A percentile compares a stretch with the other conserved stretches of the same genome.
Evolutionary conservation across 2,888 invertebrate species (phyloP).

Genomic region (Sarcophaga rosellei): DNA sequence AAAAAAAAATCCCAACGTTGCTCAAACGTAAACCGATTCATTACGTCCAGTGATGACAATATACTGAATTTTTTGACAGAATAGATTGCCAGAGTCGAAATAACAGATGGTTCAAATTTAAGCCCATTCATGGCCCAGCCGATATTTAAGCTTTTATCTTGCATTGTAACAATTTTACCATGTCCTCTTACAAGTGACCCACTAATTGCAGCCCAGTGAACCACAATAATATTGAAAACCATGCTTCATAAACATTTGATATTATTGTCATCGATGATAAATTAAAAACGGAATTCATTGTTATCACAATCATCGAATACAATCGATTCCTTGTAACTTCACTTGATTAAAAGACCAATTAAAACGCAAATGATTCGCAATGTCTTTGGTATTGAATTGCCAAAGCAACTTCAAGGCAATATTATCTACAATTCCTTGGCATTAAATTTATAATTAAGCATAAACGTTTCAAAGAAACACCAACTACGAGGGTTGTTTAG

Average conservation of each 20-base stretch:
- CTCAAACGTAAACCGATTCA: too few relatives aligned
- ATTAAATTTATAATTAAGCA: background rate
- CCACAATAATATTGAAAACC: background rate
- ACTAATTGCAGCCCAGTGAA: background rate
- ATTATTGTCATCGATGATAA: constrained; percentile 14
- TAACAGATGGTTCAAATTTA: too few relatives aligned
- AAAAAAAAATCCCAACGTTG: too few relatives aligned
- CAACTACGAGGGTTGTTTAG: too few relatives aligned
- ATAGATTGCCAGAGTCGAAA: too few relatives aligned
- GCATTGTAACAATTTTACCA: background rate
- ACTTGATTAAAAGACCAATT: background rate
- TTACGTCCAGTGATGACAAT: too few relatives aligned
- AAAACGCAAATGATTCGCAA: background rate
- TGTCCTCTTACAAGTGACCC: constrained; percentile 18
- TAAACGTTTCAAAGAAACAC: background rate
- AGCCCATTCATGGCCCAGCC: too few relatives aligned
- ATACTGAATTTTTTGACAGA: too few relatives aligned
- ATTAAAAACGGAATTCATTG: constrained; percentile 14
- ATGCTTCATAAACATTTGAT: background rate
- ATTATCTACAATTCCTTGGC: background rate
- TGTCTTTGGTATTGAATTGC: background rate
- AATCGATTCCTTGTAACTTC: background rate
- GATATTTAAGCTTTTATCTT: background rate
- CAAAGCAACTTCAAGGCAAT: background rate
- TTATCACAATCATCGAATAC: background rate